Base-by-base conservation (phyloP, 2,797 vertebrate species). In the Pristis pectinata region DNA sequence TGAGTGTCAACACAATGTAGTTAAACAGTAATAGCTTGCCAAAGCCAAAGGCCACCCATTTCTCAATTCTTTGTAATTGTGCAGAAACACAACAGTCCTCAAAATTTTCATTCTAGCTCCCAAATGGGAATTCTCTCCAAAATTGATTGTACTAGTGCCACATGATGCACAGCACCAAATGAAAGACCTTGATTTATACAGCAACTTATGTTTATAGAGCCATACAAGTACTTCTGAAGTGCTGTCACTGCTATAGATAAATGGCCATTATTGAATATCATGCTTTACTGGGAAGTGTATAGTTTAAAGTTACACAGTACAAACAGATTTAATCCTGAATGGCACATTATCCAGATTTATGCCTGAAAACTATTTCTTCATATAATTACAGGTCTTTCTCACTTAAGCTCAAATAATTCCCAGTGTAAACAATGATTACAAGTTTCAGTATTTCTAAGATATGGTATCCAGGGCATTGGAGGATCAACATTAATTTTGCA, bases 401-500 rank as follows among this genome's bases (percentile, higher is more conserved):
- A 87, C 24, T 59, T 53, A 61, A 87, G 27, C 9, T 56, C 49
- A 11, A 56, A 30, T 87, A 59, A 87, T n/a, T 87, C 83, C 83
- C 53, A 87, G 2, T 80, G 79, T 44, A 80, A 80, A 80, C 79
- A 80, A 80, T 80, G 79, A 77, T 41, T 44, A 41, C 37, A 44
- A 0, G 79, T 80, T 80, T 80, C 37, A 41, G n/a, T 44, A 6
- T 41, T 80, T 80, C 37, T 19, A 87, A 61, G 83, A 3, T 53
- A 87, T 87, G 44, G 37, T 87, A 87, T 87, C 27, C 22, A 64
- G 30, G 30, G 17, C 59, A 37, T n/a, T 91, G n/a, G 17, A 91
- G 59, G 59, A 91, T 91, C 91, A 91, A 59, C 15, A 91, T 37
- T 91, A 30, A 61, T 91, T 91, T n/a, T 9, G 15, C 87, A 64